Conservation (phyloP, 1,140 invertebrate species). For the Trinorchestia longiramus region DNA sequence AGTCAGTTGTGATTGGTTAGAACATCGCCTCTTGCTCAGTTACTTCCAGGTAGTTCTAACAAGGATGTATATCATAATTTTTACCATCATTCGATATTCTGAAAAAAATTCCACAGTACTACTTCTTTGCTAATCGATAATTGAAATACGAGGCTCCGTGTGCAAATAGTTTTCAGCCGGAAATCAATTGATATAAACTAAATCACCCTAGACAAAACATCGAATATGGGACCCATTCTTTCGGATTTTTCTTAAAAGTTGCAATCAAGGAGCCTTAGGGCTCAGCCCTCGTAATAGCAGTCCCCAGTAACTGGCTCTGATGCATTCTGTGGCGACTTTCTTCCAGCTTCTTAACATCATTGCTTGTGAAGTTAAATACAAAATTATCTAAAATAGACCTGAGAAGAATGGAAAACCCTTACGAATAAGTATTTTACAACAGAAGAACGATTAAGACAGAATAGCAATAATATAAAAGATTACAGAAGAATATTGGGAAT, state of each 20-base stretch:
- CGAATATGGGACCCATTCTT: neutral
- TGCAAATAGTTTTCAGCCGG: no score
- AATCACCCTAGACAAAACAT: neutral
- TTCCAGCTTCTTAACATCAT: neutral
- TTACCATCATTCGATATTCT: neutral
- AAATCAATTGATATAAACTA: no score
- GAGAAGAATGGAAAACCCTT: neutral
- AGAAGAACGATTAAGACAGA: neutral
- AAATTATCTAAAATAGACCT: constrained; percentile 2
- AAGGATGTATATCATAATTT: neutral
- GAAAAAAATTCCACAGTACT: no score
- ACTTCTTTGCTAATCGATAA: no score
- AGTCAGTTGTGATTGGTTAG: neutral
- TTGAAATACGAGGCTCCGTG: no score
- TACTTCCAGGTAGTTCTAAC: neutral
- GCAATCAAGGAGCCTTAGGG: neutral
- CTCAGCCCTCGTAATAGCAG: neutral
- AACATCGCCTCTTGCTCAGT: neutral
- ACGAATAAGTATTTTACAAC: neutral
- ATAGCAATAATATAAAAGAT: neutral
- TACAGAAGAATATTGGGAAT: neutral
- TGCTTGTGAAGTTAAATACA: neutral
- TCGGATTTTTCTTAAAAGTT: neutral
- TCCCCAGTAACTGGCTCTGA: neutral
- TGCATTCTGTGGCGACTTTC: neutral